Conservation (phyloP, 2,888 invertebrate genomes). For the Philereme transversata region DNA sequence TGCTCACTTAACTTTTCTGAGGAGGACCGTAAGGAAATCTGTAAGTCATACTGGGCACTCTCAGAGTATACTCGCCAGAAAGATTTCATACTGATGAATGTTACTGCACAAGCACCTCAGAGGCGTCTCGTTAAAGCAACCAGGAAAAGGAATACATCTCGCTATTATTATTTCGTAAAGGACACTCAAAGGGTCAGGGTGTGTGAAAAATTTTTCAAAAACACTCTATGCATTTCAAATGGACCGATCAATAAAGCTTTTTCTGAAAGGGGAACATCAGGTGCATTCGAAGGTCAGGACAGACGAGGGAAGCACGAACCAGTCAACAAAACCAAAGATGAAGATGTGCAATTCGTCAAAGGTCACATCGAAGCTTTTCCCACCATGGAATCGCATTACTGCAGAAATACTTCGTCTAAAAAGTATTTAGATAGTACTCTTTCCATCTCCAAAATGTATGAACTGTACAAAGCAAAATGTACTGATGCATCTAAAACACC, state of each 20-base stretch:
- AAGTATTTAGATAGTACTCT: constrained; percentile 23
- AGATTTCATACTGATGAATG: constrained; percentile 5
- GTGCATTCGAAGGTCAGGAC: background rate
- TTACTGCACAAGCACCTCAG: background rate
- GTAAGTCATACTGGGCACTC: constrained; percentile 8
- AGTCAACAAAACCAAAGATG: constrained; percentile 11
- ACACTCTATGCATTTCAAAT: constrained; percentile 11
- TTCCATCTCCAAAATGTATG: constrained; percentile 28
- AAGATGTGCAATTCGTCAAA: constrained; percentile 12
- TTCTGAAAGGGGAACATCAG: background rate
- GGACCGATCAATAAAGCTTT: constrained; percentile 6
- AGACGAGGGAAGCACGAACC: constrained; percentile 3
- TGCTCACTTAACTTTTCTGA: constrained; percentile 4
- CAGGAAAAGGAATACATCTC: constrained; percentile 5
- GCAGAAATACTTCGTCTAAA: constrained; percentile 27
- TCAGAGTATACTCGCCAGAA: constrained; percentile 3
- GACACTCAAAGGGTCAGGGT: constrained; percentile 2
- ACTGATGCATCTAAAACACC: constrained; percentile 7
- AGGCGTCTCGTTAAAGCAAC: background rate
- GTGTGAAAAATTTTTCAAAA: constrained; percentile 6
- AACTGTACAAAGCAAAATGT: constrained; percentile 25
- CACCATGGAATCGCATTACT: constrained; percentile 31
- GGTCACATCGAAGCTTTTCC: constrained; percentile 29
- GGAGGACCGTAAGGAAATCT: background rate
- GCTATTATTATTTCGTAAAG: constrained; percentile 2